Conservation (phyloP, 2,113 vertebrate species). For the Pseudopipra pipra region DNA sequence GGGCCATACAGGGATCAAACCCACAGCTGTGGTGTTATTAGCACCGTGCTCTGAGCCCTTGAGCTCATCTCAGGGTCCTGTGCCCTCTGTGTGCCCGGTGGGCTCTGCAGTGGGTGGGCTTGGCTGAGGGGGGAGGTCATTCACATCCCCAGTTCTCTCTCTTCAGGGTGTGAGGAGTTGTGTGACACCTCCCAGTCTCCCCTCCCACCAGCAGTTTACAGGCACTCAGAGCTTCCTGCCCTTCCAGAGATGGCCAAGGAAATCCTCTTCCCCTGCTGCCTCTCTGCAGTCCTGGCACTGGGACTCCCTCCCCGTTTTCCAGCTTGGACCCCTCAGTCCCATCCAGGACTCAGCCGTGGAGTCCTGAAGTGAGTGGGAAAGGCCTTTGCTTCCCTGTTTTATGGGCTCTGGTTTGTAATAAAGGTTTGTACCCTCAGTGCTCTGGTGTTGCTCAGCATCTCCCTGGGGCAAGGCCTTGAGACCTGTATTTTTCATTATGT, state of each 20-base stretch:
- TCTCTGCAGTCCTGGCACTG: not conserved
- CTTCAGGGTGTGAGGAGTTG: not conserved
- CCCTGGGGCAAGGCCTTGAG: not conserved
- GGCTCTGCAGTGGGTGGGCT: accelerated
- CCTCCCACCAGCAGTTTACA: not conserved
- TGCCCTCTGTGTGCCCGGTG: not conserved
- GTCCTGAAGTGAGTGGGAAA: not conserved
- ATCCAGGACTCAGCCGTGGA: not conserved
- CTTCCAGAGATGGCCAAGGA: not conserved
- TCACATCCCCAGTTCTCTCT: not conserved
- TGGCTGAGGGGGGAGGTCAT: not conserved
- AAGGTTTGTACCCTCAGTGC: not conserved
- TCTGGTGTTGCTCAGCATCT: not conserved
- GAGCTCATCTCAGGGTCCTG: not conserved
- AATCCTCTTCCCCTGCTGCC: not conserved
- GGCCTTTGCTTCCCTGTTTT: not conserved
- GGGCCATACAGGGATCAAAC: not conserved
- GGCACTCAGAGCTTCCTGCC: accelerated
- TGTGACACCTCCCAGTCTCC: not conserved
- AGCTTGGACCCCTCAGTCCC: not conserved
- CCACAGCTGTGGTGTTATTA: not conserved
- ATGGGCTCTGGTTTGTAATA: not conserved
- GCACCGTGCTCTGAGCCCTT: not conserved
- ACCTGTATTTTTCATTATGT: accelerated
- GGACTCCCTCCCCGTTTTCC: not conserved